Evolutionary conservation across 2,888 invertebrate species (phyloP).

Genomic region (Pammene fasciana): DNA sequence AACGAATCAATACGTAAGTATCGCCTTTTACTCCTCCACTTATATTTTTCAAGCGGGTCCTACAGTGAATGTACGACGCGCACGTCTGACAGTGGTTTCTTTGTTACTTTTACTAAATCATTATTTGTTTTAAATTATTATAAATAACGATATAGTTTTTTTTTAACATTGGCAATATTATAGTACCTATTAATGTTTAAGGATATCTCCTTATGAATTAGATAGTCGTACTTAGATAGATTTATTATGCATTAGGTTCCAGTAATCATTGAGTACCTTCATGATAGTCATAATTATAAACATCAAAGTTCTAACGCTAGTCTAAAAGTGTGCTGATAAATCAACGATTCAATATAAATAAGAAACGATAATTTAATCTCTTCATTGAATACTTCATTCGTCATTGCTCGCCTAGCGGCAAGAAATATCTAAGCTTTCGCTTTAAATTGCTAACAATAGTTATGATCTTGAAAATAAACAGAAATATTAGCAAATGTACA

Average conservation of each 20-base stretch:
- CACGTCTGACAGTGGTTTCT: too few relatives aligned
- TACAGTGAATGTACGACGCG: too few relatives aligned
- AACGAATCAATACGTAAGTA: too few relatives aligned
- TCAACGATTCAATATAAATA: constrained; percentile 46
- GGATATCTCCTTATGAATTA: background rate
- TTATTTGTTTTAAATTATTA: too few relatives aligned
- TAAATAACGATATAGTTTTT: too few relatives aligned
- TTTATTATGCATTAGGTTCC: background rate
- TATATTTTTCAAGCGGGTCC: too few relatives aligned
- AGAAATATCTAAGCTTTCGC: too few relatives aligned
- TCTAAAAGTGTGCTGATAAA: constrained; percentile 47
- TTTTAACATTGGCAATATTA: too few relatives aligned
- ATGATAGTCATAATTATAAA: constrained; percentile 42
- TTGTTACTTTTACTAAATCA: too few relatives aligned
- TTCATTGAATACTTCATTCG: constrained; percentile 17
- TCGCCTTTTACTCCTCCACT: too few relatives aligned
- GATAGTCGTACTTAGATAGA: background rate
- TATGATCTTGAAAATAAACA: background rate
- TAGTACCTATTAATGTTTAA: background rate
- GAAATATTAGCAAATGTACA: background rate
- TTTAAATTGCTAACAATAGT: too few relatives aligned
- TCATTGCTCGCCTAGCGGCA: constrained; percentile 34
- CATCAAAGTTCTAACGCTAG: constrained; percentile 45
- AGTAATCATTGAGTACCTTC: constrained; percentile 19
- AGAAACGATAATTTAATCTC: constrained; percentile 1